Evolutionary conservation across 1,140 invertebrate species (phyloP).

Genomic region (Hetaerina americana): DNA sequence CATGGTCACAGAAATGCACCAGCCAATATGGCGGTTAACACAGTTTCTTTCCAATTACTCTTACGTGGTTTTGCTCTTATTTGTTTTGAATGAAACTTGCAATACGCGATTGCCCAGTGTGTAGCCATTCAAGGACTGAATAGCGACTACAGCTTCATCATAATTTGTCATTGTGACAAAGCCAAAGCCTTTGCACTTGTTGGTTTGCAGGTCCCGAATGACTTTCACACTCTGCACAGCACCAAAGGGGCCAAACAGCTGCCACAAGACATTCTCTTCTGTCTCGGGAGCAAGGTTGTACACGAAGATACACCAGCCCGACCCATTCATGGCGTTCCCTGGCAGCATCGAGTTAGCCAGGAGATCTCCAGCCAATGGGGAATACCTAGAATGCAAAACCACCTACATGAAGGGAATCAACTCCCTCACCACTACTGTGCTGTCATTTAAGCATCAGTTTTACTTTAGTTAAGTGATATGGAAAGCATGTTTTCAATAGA

Average conservation of each 20-base stretch:
- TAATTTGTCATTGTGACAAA: constrained; percentile 99
- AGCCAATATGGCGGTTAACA: constrained; percentile 17
- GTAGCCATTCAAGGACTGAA: constrained; percentile 95
- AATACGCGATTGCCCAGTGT: constrained; percentile 92
- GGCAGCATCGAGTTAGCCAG: constrained; percentile 77
- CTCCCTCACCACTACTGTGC: neutral
- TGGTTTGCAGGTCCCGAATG: constrained; percentile 92
- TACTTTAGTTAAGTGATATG: neutral
- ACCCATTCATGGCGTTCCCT: constrained; percentile 65
- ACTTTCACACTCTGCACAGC: constrained; percentile 97
- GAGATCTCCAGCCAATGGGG: constrained; percentile 83
- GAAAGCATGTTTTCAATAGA: too few relatives aligned
- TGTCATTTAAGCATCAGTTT: constrained; percentile 3
- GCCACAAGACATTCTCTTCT: constrained; percentile 97
- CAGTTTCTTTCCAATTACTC: constrained; percentile 14
- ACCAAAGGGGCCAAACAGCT: constrained; percentile 96
- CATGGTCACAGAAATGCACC: constrained; percentile 16
- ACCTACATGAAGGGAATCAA: constrained; percentile 2
- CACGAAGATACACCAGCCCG: constrained; percentile 97
- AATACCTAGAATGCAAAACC: constrained; percentile 58
- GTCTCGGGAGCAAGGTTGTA: constrained; percentile 97
- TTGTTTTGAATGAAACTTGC: constrained; percentile 97
- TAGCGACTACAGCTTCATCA: constrained; percentile 94
- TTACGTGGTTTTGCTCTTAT: constrained; percentile 83
- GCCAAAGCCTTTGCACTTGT: constrained; percentile 99